These are phyloP conservation scores for Pseudomyrmex sp. DNA, from an alignment of 1,140 invertebrate genomes.

Conservation along the genomic window DNA sequence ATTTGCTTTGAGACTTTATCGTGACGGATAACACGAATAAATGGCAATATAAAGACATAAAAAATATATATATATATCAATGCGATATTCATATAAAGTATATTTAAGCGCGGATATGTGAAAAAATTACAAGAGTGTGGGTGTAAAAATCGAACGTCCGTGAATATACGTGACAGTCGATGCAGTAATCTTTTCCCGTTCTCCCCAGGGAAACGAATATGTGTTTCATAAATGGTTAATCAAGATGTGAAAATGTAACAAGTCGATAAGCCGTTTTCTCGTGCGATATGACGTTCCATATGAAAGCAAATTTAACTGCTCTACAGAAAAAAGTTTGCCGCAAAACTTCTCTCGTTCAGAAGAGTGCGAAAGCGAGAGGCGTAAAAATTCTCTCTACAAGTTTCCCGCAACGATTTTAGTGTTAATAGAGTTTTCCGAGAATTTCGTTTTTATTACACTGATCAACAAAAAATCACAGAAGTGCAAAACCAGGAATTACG, in stretches of 20 bases:
- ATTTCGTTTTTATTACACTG: slow-evolving; percentile 5
- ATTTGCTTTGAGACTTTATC: neutral
- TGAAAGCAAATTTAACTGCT: slow-evolving; percentile 34
- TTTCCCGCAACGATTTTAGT: slow-evolving; percentile 18
- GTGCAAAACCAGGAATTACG: neutral
- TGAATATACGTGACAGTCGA: neutral
- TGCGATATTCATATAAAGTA: neutral
- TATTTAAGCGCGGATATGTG: neutral
- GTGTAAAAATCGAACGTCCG: neutral
- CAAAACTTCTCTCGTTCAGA: neutral
- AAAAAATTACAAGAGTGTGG: neutral
- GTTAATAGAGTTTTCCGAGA: slow-evolving; percentile 7
- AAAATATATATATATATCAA: neutral
- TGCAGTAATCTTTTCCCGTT: too few relatives aligned
- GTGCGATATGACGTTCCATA: neutral
- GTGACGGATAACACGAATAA: neutral
- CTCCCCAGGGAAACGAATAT: neutral
- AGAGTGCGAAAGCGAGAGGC: neutral
- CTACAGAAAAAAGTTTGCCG: neutral
- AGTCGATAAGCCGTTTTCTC: neutral
- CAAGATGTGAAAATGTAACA: neutral
- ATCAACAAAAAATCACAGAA: neutral
- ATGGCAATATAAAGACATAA: neutral
- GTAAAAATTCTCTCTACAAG: slow-evolving; percentile 3
- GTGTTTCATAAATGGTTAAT: slow-evolving; percentile 10